Conservation (phyloP, 2,797 vertebrate genomes). For the Oreortyx pictus region DNA sequence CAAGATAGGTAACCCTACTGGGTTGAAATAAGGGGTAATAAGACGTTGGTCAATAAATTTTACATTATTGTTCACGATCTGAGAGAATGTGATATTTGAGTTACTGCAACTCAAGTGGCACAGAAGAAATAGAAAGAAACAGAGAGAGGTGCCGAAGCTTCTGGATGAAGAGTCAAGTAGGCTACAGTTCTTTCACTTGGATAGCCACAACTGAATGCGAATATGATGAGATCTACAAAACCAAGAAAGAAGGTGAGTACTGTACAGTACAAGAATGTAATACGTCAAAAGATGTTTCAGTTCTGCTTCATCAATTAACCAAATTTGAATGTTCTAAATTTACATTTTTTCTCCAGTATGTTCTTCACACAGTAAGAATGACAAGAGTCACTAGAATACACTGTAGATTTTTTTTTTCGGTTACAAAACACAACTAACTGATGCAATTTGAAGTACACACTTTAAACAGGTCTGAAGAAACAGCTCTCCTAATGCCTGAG, state of each 20-base stretch:
- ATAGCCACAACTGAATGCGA: background rate
- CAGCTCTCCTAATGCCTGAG: background rate
- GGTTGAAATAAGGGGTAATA: background rate
- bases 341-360: background rate
- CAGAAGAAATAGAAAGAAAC: background rate
- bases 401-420: background rate
- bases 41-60: background rate
- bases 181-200: background rate
- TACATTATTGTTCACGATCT: background rate
- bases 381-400: background rate
- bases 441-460: background rate
- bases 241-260: background rate
- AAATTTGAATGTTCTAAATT: background rate
- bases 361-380: background rate
- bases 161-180: background rate
- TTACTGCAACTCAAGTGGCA: background rate
- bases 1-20: background rate
- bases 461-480: background rate
- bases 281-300: background rate
- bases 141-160: background rate
- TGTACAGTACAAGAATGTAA: background rate
- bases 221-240: background rate
- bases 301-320: background rate
- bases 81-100: background rate
- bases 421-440: background rate